Evolutionary conservation across 2,888 invertebrate genomes (phyloP).

Genomic region (Philonicus albiceps): DNA sequence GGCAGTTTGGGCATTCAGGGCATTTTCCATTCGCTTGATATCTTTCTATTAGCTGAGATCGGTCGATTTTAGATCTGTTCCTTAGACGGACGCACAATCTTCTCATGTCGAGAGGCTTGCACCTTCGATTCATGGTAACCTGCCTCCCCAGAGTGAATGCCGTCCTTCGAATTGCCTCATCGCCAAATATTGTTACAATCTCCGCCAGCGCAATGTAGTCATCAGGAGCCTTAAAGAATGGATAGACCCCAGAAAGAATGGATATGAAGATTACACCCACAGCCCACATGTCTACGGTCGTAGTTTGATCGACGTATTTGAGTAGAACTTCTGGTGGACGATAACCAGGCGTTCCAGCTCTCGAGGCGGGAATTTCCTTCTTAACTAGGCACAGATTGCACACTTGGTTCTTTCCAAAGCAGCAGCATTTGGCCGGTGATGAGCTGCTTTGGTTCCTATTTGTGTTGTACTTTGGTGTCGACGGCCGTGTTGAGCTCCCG

Average conservation of each 20-base stretch:
- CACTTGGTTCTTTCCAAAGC: constrained; percentile 72
- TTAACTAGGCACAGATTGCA: constrained; percentile 74
- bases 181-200: constrained; percentile 81
- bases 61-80: constrained; percentile 58
- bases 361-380: constrained; percentile 74
- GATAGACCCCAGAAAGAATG: constrained; percentile 80
- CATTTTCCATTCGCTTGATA: constrained; percentile 54
- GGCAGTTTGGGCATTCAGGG: constrained; percentile 61
- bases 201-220: constrained; percentile 82
- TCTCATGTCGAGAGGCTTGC: constrained; percentile 64
- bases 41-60: constrained; percentile 55
- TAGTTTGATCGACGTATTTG: constrained; percentile 80
- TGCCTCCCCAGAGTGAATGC: constrained; percentile 71
- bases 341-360: constrained; percentile 91
- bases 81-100: constrained; percentile 64
- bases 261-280: constrained; percentile 84
- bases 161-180: constrained; percentile 71
- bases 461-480: constrained; percentile 55
- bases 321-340: constrained; percentile 86
- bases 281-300: constrained; percentile 90
- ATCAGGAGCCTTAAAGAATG: constrained; percentile 84
- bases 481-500: constrained; percentile 26
- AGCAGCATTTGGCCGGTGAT: constrained; percentile 67
- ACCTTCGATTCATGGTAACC: constrained; percentile 66
- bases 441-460: constrained; percentile 52